Evolutionary conservation across 2,113 vertebrate genomes (phyloP).

Genomic region (Corythaeola cristata): DNA sequence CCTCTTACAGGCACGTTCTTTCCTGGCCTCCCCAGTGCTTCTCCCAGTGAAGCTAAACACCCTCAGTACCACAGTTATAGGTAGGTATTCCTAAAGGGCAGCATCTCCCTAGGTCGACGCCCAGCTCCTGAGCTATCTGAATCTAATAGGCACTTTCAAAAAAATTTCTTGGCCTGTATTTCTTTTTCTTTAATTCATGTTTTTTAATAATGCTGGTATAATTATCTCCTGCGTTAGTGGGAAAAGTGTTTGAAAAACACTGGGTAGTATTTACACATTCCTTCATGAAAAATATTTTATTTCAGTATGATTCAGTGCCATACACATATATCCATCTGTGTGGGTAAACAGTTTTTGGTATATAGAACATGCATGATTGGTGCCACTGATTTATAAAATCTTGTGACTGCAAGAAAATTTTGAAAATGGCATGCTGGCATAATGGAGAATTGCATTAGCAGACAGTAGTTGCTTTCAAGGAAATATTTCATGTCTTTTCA

Average conservation of each 20-base stretch:
- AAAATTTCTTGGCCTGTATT: neutral
- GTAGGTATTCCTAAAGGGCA: neutral
- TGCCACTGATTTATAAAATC: conserved; percentile 7
- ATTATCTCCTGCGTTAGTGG: neutral
- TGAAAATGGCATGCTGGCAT: conserved; percentile 41
- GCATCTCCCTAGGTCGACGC: fast-evolving
- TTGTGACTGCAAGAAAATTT: neutral
- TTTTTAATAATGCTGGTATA: neutral
- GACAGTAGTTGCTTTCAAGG: neutral
- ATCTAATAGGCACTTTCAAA: neutral
- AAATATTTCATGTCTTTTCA: neutral
- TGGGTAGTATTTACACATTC: neutral
- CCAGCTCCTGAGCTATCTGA: neutral
- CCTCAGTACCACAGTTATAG: neutral
- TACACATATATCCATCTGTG: neutral
- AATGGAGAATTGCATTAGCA: conserved; percentile 29
- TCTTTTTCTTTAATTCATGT: neutral
- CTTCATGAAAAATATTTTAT: conserved; percentile 55
- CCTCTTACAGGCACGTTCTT: neutral
- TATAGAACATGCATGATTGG: neutral
- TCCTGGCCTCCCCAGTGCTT: neutral
- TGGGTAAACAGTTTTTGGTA: neutral
- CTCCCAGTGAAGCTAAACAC: neutral
- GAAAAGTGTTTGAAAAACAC: neutral
- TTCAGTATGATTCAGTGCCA: conserved; percentile 29